phyloP scores from a whole-genome alignment of 2,113 vertebrate genomes.

The Serranochromis macrocephalus region DNA sequence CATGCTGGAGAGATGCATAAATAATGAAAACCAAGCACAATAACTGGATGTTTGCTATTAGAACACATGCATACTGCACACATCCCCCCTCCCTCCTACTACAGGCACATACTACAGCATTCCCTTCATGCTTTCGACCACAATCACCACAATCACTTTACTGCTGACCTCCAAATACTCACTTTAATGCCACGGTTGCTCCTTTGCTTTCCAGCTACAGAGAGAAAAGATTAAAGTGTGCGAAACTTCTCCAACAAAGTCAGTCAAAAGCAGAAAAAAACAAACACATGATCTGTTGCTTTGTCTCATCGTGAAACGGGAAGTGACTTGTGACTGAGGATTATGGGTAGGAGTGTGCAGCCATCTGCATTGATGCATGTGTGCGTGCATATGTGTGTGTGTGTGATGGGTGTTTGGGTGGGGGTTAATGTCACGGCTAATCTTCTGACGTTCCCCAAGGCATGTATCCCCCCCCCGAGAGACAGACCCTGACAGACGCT shows the following conservation, averaged over 20 bases:
- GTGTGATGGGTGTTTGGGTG: not conserved
- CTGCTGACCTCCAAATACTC: slow-evolving; percentile 17
- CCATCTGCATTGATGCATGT: not conserved
- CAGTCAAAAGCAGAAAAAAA: not conserved
- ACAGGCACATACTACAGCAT: not conserved
- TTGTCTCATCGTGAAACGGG: slow-evolving; percentile 57
- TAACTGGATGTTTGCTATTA: not conserved
- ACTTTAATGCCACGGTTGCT: not conserved
- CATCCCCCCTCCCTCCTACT: not conserved
- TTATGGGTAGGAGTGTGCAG: slow-evolving; percentile 53
- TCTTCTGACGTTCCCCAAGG: slow-evolving; percentile 47
- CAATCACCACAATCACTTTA: not conserved
- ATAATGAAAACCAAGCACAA: not conserved
- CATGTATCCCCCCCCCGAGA: slow-evolving; percentile 2
- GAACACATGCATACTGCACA: not conserved
- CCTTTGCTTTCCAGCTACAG: not conserved
- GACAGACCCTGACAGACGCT: slow-evolving; percentile 33
- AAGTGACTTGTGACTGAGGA: slow-evolving; percentile 61
- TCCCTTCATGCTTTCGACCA: not conserved
- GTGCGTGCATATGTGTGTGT: not conserved
- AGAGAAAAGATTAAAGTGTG: not conserved
- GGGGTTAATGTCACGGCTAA: slow-evolving; percentile 57
- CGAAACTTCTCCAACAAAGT: not conserved
- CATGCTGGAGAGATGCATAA: not conserved
- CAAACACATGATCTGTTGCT: slow-evolving; percentile 56